Evolutionary conservation across 2,113 vertebrate species (phyloP), one percentile per base, ranked within the genome.

Genomic region (Sorex araneus): DNA sequence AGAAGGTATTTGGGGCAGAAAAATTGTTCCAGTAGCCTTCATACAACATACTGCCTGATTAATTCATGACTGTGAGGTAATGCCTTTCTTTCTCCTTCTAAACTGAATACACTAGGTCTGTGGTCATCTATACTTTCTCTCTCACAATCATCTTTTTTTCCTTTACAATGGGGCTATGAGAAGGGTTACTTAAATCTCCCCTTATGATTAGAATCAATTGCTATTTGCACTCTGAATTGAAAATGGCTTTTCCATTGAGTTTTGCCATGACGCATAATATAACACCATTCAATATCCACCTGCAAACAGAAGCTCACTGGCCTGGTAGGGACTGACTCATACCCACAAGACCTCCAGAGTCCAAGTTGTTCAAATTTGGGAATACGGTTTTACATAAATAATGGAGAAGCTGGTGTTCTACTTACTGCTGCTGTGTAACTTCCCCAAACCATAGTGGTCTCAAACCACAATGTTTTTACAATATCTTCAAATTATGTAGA

Each of bases 141-240:
- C 3, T 64, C 28, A 73, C 2, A 27, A 13, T 73, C 4, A 54
- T 34, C 25, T 76, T 34, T 91, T 50, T 34, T 86, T 16, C 18
- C 23, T 57, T 60, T 86, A 63, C 19, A 64, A 15, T 43, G 16
- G 13, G 73, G 27, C 19, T 60, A 25, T 32, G 32, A 15, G 10
- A 45, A 30, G 19, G 40, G 21, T 89, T n/a, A 57, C 57, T 64
- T n/a, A 57, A 81, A 23, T 45, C 71, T 7, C 34, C 16, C 64
- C 66, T 86, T 60, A 60, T 50, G 10, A 47, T 60, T 69, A 91
- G 28, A 30, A 40, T 45, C 47, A 75, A 18, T 69, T 75, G n/a
- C 79, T 79, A 11, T 79, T 79, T 84, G 10, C 27, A 74, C 40
- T 43, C 27, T 73, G 57, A 90, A 78, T n/a, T 86, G 36, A 67